Evolutionary conservation across 2,113 vertebrate species (phyloP).

Genomic region (Silurus glanis): DNA sequence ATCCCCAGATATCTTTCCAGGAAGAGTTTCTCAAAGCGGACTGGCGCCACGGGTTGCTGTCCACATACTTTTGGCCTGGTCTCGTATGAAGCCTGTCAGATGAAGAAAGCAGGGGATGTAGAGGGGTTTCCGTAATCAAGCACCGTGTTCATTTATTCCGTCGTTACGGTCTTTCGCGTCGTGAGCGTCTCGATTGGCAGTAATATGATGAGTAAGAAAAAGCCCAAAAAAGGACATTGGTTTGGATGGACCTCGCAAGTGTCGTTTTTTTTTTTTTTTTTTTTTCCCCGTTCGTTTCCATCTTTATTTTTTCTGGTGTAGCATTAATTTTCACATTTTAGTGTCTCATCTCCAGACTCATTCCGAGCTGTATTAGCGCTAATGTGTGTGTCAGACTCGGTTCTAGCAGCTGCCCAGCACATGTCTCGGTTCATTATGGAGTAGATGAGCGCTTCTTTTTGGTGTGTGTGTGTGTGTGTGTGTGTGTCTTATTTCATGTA

Average conservation of each 20-base stretch:
- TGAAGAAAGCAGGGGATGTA: too few species aligned
- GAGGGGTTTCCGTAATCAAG: too few species aligned
- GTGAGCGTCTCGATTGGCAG: not conserved
- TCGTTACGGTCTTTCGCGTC: not conserved
- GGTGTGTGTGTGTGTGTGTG: not conserved
- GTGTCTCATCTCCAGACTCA: constrained; percentile 23
- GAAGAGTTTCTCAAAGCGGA: too few species aligned
- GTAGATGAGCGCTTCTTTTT: not conserved
- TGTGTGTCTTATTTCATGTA: not conserved
- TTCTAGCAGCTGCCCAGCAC: constrained; percentile 19
- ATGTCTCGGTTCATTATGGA: constrained; percentile 11
- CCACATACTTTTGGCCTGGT: too few species aligned
- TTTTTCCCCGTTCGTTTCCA: too few species aligned
- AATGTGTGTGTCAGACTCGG: constrained; percentile 44
- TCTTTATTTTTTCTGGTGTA: not conserved
- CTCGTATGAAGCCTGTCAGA: too few species aligned
- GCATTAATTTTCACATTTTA: constrained; percentile 22
- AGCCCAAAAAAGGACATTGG: not conserved
- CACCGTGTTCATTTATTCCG: too few species aligned
- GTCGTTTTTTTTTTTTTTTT: too few species aligned
- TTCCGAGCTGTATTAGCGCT: constrained; percentile 32
- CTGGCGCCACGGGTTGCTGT: too few species aligned
- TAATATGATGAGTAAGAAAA: not conserved
- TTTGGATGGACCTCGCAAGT: not conserved
- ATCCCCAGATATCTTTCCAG: too few species aligned